phyloP scores from a whole-genome alignment of 1,140 invertebrate genomes.

The Magallana angulata region DNA sequence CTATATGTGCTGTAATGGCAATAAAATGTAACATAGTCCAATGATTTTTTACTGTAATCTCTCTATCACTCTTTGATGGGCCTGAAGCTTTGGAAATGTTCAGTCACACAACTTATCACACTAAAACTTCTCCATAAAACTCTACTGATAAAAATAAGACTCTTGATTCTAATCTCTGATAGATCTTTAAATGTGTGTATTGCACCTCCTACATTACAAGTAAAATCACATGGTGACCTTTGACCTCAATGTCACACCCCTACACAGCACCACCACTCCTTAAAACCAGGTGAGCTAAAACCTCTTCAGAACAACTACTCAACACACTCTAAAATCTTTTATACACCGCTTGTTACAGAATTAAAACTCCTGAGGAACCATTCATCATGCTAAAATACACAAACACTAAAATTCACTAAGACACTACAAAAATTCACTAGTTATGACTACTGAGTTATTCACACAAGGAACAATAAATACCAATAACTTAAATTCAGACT shows the following conservation, averaged over 20 bases:
- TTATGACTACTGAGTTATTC: neutral
- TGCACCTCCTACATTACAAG: constrained; percentile 23
- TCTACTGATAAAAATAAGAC: neutral
- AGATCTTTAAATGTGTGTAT: constrained; percentile 17
- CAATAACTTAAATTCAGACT: neutral
- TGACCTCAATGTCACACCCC: neutral
- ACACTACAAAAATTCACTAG: constrained; percentile 2
- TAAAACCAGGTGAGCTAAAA: neutral
- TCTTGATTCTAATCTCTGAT: neutral
- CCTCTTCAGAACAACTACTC: neutral
- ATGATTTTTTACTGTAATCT: neutral
- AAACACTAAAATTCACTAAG: constrained; percentile 1
- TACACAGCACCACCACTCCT: neutral
- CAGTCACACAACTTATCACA: neutral
- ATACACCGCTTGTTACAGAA: neutral
- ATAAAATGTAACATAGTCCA: neutral
- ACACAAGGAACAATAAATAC: constrained; percentile 21
- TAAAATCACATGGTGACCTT: neutral
- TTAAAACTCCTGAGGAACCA: neutral
- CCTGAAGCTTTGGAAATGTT: neutral
- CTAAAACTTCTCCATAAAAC: neutral
- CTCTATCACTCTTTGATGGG: neutral
- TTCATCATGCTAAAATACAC: neutral
- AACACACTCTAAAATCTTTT: neutral
- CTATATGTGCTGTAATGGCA: neutral